Conservation (phyloP, 2,113 vertebrate genomes). For the Phylloscopus trochiloides region DNA sequence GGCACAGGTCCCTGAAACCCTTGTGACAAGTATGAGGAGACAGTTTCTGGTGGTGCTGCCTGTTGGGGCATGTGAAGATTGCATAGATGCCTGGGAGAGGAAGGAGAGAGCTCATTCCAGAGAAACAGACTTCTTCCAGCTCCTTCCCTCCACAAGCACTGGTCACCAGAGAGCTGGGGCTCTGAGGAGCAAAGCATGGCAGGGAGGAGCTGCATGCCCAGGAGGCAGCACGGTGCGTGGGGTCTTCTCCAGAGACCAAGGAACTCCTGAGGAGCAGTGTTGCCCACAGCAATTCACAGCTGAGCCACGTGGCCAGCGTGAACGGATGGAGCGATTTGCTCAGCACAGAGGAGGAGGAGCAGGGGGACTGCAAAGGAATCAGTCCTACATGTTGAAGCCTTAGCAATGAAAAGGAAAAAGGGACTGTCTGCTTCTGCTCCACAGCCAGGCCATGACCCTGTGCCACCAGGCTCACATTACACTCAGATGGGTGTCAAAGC, state of each 20-base stretch:
- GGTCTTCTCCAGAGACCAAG: not conserved
- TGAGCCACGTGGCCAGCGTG: rapidly evolving
- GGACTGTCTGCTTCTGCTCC: not conserved
- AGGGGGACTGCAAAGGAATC: not conserved
- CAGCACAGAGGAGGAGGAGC: not conserved
- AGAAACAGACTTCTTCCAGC: not conserved
- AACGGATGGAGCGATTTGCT: rapidly evolving
- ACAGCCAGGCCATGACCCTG: not conserved
- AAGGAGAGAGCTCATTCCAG: not conserved
- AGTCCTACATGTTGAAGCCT: not conserved
- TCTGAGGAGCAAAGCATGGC: not conserved
- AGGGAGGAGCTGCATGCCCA: not conserved
- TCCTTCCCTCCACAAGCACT: not conserved
- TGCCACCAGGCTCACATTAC: not conserved
- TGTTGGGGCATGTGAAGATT: rapidly evolving
- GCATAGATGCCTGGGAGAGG: not conserved
- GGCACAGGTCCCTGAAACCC: not conserved
- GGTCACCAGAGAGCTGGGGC: rapidly evolving
- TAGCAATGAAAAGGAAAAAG: not conserved
- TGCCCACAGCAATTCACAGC: not conserved
- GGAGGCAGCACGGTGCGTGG: not conserved
- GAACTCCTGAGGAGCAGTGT: not conserved
- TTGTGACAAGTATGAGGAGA: rapidly evolving
- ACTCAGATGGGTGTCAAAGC: not conserved
- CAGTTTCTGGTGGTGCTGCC: not conserved